These are phyloP conservation scores for Parauchenoglanis ngamensis DNA, from an alignment of 2,797 vertebrate genomes.

Conservation along the genomic window DNA sequence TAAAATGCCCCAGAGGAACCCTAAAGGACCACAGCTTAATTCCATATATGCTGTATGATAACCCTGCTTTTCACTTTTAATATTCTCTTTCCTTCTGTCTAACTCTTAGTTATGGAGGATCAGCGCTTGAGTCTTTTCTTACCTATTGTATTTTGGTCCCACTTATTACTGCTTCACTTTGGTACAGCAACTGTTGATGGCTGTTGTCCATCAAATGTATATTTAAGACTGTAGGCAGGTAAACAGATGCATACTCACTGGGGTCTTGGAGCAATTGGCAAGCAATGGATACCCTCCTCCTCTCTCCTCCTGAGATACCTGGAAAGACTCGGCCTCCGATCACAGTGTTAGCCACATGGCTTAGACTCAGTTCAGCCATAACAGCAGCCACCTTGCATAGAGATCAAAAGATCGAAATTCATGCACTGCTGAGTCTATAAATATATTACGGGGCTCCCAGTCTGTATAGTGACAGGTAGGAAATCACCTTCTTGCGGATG, in stretches of 20 bases:
- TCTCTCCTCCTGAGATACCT: constrained; percentile 91
- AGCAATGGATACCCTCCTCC: constrained; percentile 90
- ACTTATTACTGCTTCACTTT: neutral
- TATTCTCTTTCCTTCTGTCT: constrained; percentile 50
- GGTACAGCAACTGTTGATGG: neutral
- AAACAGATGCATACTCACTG: constrained; percentile 76
- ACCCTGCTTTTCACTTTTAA: constrained; percentile 67
- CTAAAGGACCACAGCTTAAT: constrained; percentile 63
- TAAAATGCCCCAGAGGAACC: constrained; percentile 71
- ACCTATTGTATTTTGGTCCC: neutral
- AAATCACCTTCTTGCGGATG: constrained; percentile 84
- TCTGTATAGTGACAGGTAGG: neutral
- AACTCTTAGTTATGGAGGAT: neutral
- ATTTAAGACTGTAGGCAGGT: neutral
- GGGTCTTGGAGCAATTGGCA: constrained; percentile 93
- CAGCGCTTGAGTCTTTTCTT: constrained; percentile 3
- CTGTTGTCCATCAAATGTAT: neutral
- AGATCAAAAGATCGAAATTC: constrained; percentile 5
- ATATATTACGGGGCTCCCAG: neutral
- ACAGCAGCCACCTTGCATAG: constrained; percentile 82
- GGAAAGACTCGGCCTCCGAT: constrained; percentile 83
- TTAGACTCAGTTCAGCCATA: constrained; percentile 89
- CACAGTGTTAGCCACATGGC: constrained; percentile 83
- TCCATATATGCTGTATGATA: constrained; percentile 65
- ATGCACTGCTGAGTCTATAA: neutral